Conservation (phyloP, 2,113 vertebrate species). For the Cephalopterus ornatus region DNA sequence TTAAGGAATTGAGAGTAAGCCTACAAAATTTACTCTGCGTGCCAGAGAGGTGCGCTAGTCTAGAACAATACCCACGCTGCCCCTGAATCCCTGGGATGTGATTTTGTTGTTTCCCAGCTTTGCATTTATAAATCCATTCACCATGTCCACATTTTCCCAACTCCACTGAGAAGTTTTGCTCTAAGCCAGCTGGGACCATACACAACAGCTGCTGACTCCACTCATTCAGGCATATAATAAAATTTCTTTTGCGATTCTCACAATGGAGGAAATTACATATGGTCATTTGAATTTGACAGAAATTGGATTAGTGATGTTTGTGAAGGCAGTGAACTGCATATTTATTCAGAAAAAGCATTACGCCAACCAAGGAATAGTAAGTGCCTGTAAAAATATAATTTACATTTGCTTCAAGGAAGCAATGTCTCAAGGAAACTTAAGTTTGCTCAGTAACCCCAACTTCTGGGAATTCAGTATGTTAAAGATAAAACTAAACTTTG, state of each 20-base stretch:
- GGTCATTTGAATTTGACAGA: not conserved
- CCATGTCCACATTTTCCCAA: not conserved
- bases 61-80: fast-evolving
- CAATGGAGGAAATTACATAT: not conserved
- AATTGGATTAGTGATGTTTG: not conserved
- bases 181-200: not conserved
- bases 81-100: not conserved
- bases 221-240: not conserved
- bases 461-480: fast-evolving
- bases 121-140: not conserved
- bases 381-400: not conserved
- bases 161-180: not conserved
- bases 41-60: not conserved
- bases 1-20: not conserved
- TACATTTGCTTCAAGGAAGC: not conserved
- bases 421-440: not conserved
- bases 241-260: not conserved
- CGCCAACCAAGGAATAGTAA: not conserved
- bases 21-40: not conserved
- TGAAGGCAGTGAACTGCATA: not conserved
- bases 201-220: not conserved
- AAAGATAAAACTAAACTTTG: not conserved
- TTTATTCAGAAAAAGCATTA: not conserved
- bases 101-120: not conserved
- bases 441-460: not conserved